Evolutionary conservation across 2,888 invertebrate species (phyloP).

Genomic region (Girardia tigrina): DNA sequence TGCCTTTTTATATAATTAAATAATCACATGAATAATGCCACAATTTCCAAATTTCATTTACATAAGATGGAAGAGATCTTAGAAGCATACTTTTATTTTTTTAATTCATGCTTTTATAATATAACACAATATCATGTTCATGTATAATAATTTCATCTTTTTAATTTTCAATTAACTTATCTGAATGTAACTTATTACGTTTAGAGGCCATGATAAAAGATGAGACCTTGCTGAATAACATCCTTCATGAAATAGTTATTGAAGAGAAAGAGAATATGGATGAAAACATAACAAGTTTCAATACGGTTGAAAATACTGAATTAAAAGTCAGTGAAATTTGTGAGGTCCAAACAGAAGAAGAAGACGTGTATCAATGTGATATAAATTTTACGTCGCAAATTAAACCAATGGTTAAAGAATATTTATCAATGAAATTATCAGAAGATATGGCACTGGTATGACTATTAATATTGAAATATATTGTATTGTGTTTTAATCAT

Average conservation of each 20-base stretch:
- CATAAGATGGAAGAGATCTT: no score
- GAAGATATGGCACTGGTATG: neutral
- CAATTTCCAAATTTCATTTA: no score
- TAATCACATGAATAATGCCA: no score
- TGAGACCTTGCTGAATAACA: neutral
- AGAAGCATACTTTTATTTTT: no score
- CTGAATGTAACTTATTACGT: no score
- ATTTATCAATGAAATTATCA: neutral
- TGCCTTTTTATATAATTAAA: no score
- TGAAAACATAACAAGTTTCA: neutral
- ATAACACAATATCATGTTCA: no score
- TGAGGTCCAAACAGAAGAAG: neutral
- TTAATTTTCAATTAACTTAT: no score
- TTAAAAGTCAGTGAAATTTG: neutral
- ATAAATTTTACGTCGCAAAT: neutral
- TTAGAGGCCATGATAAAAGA: neutral
- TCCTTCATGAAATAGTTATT: neutral
- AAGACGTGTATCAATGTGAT: neutral
- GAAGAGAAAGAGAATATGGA: neutral
- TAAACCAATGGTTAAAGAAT: neutral
- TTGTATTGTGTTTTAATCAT: no score
- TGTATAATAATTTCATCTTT: no score
- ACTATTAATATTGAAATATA: no score
- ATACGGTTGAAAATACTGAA: neutral
- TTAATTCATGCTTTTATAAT: no score